Evolutionary conservation across 2,113 vertebrate genomes (phyloP).

Genomic region (zebrafish (Danio rerio)): DNA sequence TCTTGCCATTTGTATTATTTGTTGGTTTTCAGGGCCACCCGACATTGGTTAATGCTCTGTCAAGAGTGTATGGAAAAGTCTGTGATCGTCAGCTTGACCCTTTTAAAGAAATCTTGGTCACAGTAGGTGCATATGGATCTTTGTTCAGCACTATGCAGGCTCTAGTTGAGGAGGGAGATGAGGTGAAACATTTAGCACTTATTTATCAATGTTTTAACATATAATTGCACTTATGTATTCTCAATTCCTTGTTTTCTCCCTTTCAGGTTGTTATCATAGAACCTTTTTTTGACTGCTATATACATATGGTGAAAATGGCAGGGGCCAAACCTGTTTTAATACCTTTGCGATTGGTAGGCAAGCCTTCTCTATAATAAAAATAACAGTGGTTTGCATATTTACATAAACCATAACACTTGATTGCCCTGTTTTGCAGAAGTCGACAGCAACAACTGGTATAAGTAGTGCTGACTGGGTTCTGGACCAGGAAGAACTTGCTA

Average conservation of each 20-base stretch:
- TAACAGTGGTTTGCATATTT: neutral
- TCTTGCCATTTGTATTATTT: too few species aligned
- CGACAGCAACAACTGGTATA: constrained; percentile 61
- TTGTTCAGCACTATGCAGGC: constrained; percentile 89
- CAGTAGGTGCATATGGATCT: constrained; percentile 92
- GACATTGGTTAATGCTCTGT: constrained; percentile 86
- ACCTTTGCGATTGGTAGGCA: constrained; percentile 86
- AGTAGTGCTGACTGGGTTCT: constrained; percentile 90
- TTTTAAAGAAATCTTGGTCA: constrained; percentile 89
- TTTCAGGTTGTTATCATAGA: constrained; percentile 93
- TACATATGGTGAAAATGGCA: constrained; percentile 93
- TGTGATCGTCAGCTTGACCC: constrained; percentile 83
- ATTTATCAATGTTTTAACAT: too few species aligned
- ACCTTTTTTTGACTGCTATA: constrained; percentile 94
- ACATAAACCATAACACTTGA: neutral
- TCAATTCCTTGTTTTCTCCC: neutral
- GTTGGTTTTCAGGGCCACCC: constrained; percentile 85
- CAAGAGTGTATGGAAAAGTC: constrained; percentile 87
- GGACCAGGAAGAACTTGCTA: constrained; percentile 86
- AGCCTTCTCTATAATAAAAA: neutral
- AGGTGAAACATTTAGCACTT: constrained; percentile 75
- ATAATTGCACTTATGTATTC: too few species aligned
- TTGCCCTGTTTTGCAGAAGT: constrained; percentile 70
- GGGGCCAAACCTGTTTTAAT: constrained; percentile 90
- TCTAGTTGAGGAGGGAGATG: constrained; percentile 89